Conservation (phyloP, 2,797 vertebrate genomes). For the Aulostomus chinensis region DNA sequence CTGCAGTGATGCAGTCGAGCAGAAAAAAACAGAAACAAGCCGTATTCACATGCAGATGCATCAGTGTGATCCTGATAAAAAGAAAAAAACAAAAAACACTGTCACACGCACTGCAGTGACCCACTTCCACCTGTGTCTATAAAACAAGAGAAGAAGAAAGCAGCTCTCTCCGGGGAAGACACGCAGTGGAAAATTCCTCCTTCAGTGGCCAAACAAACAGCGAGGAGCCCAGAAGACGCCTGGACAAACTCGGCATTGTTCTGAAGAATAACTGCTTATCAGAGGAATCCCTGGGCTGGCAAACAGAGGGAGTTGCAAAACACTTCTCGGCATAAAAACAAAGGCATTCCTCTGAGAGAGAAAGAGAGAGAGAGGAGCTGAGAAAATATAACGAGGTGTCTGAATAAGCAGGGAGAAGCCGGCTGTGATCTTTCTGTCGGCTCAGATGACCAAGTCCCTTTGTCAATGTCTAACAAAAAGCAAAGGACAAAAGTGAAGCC, state of each 20-base stretch:
- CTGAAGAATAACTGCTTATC: conserved; percentile 45
- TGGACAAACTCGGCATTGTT: conserved; percentile 63
- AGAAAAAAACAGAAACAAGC: neutral
- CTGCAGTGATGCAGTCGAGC: neutral
- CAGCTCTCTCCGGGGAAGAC: conserved; percentile 37
- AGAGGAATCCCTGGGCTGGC: conserved; percentile 44
- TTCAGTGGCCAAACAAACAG: conserved; percentile 52
- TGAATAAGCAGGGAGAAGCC: no score
- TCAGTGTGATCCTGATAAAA: conserved; percentile 22
- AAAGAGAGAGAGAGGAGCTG: neutral
- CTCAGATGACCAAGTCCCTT: neutral
- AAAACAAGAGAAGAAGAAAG: conserved; percentile 46
- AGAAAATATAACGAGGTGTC: no score
- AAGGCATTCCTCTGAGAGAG: conserved; percentile 23
- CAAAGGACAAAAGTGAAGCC: conserved; percentile 3
- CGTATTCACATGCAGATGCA: conserved; percentile 17
- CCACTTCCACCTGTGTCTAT: conserved; percentile 62
- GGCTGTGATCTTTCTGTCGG: neutral
- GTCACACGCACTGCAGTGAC: conserved; percentile 43
- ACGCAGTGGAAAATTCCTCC: conserved; percentile 63
- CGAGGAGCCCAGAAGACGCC: conserved; percentile 32
- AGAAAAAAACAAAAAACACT: no score
- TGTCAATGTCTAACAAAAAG: conserved; percentile 17
- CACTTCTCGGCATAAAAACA: conserved; percentile 17
- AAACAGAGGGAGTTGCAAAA: conserved; percentile 24